Conservation (phyloP, 2,797 vertebrate genomes). For the Argentina silus region DNA sequence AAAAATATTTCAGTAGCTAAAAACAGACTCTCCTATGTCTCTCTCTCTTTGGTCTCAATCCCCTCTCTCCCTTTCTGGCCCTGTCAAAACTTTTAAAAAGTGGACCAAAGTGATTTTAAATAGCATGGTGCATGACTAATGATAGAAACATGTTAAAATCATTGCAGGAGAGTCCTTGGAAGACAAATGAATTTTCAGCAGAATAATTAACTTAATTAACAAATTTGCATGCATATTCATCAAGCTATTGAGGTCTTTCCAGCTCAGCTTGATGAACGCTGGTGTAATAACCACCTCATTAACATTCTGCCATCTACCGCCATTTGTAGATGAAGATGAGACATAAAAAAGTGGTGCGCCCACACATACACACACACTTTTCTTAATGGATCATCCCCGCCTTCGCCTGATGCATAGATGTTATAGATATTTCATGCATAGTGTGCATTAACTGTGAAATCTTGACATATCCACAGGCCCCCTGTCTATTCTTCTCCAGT, state of each 20-base stretch:
- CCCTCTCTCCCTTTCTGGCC: slow-evolving; percentile 10
- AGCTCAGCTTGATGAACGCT: slow-evolving; percentile 93
- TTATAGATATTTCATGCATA: slow-evolving; percentile 8
- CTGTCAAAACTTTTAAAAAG: slow-evolving; percentile 71
- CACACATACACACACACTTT: slow-evolving; percentile 21
- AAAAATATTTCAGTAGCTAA: slow-evolving; percentile 12
- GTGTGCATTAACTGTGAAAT: slow-evolving; percentile 23
- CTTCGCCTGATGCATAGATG: slow-evolving; percentile 7
- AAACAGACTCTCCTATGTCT: neutral
- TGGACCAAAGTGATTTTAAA: slow-evolving; percentile 89
- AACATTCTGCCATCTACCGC: slow-evolving; percentile 92
- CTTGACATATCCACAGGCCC: slow-evolving; percentile 25
- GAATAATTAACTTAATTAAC: slow-evolving; percentile 99
- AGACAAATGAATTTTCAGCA: slow-evolving; percentile 96
- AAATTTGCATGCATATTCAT: slow-evolving; percentile 98
- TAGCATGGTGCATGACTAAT: slow-evolving; percentile 92
- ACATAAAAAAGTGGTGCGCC: slow-evolving; percentile 40
- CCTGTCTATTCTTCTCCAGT: neutral
- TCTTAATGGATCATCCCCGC: neutral
- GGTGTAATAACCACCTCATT: slow-evolving; percentile 97
- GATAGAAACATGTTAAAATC: slow-evolving; percentile 91
- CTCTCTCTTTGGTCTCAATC: slow-evolving; percentile 1
- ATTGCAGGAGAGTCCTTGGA: slow-evolving; percentile 93
- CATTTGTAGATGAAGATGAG: slow-evolving; percentile 79
- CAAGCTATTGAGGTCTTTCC: slow-evolving; percentile 95